Percentiles rank a stretch among this genome's conserved stretches.
Evolutionary conservation across 2,888 invertebrate genomes (phyloP).

Genomic region (Hyles lineata): DNA sequence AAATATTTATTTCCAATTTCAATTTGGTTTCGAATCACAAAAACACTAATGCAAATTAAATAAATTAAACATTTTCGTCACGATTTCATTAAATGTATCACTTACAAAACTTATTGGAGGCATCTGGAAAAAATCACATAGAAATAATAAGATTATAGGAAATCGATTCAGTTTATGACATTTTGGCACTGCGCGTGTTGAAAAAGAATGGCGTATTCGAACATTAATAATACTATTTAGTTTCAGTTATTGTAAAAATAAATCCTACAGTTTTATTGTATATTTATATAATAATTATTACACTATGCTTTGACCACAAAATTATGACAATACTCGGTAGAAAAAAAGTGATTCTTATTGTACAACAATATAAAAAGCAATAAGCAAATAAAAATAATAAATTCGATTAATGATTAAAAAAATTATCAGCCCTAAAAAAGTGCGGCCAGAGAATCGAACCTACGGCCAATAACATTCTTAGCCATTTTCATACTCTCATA

Average conservation of each 20-base stretch:
- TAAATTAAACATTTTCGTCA: neutral
- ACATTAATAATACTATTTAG: slow-evolving; percentile 27
- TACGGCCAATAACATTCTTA: too few species aligned
- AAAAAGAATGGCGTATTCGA: slow-evolving; percentile 2
- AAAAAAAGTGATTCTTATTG: too few species aligned
- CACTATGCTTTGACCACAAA: neutral
- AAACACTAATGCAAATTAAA: neutral
- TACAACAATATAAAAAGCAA: neutral
- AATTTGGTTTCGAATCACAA: neutral
- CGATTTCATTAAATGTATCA: neutral
- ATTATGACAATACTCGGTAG: neutral
- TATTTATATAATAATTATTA: neutral
- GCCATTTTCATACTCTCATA: too few species aligned
- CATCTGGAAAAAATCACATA: neutral
- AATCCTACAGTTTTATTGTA: slow-evolving; percentile 24
- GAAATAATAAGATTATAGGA: neutral
- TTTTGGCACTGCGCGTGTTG: slow-evolving; percentile 23
- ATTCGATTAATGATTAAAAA: neutral
- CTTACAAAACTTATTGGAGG: neutral
- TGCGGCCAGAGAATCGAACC: too few species aligned
- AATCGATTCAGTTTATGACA: neutral
- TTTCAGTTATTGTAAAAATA: slow-evolving; percentile 22
- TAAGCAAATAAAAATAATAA: too few species aligned
- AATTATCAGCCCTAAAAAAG: neutral
- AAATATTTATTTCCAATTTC: neutral